phyloP scores from a whole-genome alignment of 2,797 vertebrate species.

The Orientallactaga sibirica region DNA sequence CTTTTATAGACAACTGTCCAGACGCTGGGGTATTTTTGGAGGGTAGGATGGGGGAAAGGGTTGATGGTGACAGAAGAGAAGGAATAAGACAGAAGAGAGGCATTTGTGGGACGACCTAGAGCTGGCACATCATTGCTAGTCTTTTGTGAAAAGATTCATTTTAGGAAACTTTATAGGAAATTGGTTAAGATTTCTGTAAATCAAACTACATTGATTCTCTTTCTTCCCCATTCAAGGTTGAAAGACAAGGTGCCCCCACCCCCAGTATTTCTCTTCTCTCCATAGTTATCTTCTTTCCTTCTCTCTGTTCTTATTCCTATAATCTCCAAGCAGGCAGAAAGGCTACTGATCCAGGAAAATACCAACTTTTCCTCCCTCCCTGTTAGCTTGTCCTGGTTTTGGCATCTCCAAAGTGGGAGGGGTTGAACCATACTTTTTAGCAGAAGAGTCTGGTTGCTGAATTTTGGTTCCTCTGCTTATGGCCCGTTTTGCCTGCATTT shows the following conservation, averaged over 20 bases:
- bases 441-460: slow-evolving; percentile 13
- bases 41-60: neutral
- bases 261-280: neutral
- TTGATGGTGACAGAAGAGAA: slow-evolving; percentile 46
- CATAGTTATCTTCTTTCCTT: slow-evolving; percentile 25
- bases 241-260: neutral
- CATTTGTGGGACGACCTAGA: slow-evolving; percentile 53
- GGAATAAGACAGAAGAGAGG: slow-evolving; percentile 39
- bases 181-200: slow-evolving; percentile 66
- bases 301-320: slow-evolving; percentile 44
- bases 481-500: slow-evolving; percentile 35
- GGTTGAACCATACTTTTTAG: neutral
- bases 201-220: slow-evolving; percentile 55
- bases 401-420: slow-evolving; percentile 18
- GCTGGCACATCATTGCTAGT: slow-evolving; percentile 48
- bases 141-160: slow-evolving; percentile 66
- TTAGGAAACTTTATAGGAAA: slow-evolving; percentile 74
- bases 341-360: slow-evolving; percentile 18
- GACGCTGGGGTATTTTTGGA: slow-evolving; percentile 73
- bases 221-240: slow-evolving; percentile 36
- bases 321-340: slow-evolving; percentile 16
- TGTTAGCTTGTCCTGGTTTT: slow-evolving; percentile 8
- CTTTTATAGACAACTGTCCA: slow-evolving; percentile 74
- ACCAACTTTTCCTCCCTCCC: neutral
- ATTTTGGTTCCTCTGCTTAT: slow-evolving; percentile 30